Evolutionary conservation across 2,113 vertebrate species (phyloP), one percentile per base, ranked within the genome.

Genomic region (Bufo bufo): DNA sequence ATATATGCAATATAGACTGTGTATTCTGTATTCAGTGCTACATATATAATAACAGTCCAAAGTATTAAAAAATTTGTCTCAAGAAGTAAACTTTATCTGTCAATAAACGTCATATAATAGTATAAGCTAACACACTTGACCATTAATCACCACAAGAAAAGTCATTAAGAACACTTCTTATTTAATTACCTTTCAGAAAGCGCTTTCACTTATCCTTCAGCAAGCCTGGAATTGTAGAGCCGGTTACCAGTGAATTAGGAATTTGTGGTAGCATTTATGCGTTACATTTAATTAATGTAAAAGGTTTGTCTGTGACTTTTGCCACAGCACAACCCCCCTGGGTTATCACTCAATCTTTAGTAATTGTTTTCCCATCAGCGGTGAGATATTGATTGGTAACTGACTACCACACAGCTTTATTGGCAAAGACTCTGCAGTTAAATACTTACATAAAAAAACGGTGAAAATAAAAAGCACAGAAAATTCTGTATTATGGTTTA

Each of bases 321-420:
- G 81, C 81, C 81, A 83, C 81, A 69, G 63, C 19, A 83, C 61
- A 52, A 12, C 81, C 81, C 81, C 81, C 49, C 81, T 69, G 63
- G 81, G 81, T 69, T 63, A 83, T 83, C 81, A 83, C 81, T 83
- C 81, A 69, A 83, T 83, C 69, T 83, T 83, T 69, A 83, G 81
- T 83, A 83, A 83, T 83, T 83, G 81, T 83, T 83, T 82, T 83
- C 81, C 61, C 81, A 83, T 83, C 81, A 83, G 61, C 61, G 11
- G 81, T 52, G 63, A 69, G 47, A 52, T 83, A 83, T 83, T 52
- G 81, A 83, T 83, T 47, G 59, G 61, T 83, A 69, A 69, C 59
- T 49, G 63, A 83, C 63, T 83, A 50, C 81, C 43, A 23, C 63
- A 52, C 61, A 69, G 63, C 81, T 83, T 65, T 83, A 83, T 52